These are phyloP conservation scores for Chrysemys picta DNA, from an alignment of 2,113 vertebrate genomes.

Conservation along the genomic window DNA sequence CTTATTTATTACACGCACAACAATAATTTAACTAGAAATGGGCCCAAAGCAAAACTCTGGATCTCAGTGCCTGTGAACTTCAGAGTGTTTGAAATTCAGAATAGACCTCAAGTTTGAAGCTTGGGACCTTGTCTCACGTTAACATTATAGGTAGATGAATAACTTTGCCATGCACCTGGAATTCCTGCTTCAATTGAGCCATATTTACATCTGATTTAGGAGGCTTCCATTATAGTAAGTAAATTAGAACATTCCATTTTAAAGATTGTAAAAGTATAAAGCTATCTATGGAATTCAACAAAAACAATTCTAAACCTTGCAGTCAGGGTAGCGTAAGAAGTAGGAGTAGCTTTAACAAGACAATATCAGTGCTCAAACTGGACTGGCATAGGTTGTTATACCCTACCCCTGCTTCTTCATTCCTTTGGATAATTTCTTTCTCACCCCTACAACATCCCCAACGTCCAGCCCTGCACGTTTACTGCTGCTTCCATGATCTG, in stretches of 20 bases:
- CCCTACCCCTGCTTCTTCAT: neutral
- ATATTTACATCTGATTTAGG: neutral
- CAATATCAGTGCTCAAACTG: neutral
- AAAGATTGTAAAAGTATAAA: neutral
- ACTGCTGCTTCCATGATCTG: neutral
- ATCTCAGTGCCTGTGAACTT: neutral
- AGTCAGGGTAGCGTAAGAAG: accelerated
- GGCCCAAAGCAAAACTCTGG: neutral
- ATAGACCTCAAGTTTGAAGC: neutral
- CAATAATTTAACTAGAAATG: neutral
- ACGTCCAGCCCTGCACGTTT: neutral
- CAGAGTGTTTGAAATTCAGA: neutral
- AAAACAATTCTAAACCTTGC: neutral
- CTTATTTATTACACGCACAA: neutral
- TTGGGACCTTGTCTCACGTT: neutral
- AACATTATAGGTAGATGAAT: neutral
- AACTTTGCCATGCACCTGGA: neutral
- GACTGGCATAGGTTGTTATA: accelerated
- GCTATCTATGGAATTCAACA: neutral
- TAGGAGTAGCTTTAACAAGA: neutral
- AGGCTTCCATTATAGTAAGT: neutral
- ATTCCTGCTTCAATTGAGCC: neutral
- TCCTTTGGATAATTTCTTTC: neutral
- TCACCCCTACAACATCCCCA: neutral
- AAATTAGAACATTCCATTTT: neutral